phyloP scores from a whole-genome alignment of 2,113 vertebrate genomes.

The Microtus oregoni region DNA sequence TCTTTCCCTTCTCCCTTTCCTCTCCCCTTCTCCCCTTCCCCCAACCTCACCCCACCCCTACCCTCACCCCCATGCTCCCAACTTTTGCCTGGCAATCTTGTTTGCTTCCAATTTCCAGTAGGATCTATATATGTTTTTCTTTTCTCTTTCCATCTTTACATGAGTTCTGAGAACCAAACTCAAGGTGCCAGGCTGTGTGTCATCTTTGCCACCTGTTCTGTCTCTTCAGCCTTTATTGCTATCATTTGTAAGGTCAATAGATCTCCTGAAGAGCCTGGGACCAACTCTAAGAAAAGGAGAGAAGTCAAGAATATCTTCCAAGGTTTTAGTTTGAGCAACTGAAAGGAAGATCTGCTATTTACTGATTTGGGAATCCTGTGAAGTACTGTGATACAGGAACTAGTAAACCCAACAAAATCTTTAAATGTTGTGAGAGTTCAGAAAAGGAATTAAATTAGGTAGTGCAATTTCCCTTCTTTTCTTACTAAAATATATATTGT shows the following conservation, averaged over 20 bases:
- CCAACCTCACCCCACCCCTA: too few species aligned
- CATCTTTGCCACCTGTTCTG: too few species aligned
- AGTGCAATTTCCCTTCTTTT: neutral
- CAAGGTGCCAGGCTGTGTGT: too few species aligned
- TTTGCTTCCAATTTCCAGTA: too few species aligned
- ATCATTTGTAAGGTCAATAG: neutral
- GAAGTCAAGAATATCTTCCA: neutral
- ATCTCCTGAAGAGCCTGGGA: neutral
- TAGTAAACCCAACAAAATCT: neutral
- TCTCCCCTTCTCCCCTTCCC: too few species aligned
- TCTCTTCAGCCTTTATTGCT: neutral
- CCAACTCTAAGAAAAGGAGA: neutral
- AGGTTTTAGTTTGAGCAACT: neutral
- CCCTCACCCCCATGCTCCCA: too few species aligned
- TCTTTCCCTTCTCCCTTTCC: too few species aligned
- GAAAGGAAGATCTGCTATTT: neutral
- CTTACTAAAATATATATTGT: neutral
- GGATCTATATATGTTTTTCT: too few species aligned
- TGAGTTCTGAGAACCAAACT: neutral
- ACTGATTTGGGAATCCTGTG: neutral
- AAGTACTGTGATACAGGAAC: neutral
- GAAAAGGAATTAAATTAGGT: neutral
- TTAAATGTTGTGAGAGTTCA: neutral
- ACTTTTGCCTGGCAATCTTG: too few species aligned
- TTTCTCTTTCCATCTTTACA: neutral